Conservation (phyloP, 2,113 vertebrate genomes). For the Columbina picui region DNA sequence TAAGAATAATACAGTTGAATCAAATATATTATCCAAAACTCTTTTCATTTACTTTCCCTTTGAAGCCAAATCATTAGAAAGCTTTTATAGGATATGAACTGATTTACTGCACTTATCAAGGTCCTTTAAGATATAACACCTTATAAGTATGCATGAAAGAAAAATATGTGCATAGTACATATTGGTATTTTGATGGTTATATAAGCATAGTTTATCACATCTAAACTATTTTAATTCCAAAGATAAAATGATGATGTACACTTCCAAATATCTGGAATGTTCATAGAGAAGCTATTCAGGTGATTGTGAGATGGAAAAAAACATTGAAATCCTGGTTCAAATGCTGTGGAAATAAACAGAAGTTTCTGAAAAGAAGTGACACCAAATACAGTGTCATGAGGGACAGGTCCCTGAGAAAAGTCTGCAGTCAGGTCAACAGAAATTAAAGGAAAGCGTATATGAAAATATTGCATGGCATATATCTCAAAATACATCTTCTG, state of each 20-base stretch:
- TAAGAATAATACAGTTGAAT: not conserved
- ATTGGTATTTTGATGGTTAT: not conserved
- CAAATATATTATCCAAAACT: not conserved
- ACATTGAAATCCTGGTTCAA: not conserved
- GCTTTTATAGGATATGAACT: not conserved
- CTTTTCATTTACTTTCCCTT: not conserved
- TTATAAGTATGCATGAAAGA: not conserved
- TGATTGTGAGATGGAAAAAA: not conserved
- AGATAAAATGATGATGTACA: not conserved
- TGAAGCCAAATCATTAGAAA: not conserved
- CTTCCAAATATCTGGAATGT: not conserved
- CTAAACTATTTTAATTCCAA: not conserved
- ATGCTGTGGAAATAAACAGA: not conserved
- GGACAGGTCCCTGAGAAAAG: not conserved
- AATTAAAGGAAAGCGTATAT: not conserved
- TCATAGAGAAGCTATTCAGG: not conserved
- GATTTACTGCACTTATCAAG: not conserved
- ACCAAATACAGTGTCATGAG: not conserved
- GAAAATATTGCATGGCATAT: not conserved
- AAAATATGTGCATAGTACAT: not conserved
- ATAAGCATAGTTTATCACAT: not conserved
- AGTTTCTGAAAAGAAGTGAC: not conserved
- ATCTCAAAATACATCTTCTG: constrained; percentile 37
- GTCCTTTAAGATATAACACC: not conserved
- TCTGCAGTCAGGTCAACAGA: not conserved